Evolutionary conservation across 1,140 invertebrate genomes (phyloP).

Genomic region (Sminthurides bifidus): DNA sequence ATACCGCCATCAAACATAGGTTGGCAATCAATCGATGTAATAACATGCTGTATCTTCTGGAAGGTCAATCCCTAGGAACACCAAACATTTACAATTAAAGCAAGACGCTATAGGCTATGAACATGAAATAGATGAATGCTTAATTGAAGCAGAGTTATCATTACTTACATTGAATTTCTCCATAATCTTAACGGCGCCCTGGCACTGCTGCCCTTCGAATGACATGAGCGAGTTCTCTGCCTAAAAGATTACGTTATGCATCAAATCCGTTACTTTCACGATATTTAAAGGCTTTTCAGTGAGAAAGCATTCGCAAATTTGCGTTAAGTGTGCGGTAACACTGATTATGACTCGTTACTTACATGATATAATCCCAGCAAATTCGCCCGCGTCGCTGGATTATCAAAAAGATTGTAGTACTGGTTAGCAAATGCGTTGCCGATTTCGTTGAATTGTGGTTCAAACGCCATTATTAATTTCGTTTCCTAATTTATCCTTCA

Average conservation of each 20-base stretch:
- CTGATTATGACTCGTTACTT: slow-evolving; percentile 43
- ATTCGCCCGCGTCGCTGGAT: slow-evolving; percentile 62
- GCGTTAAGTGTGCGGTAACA: too few species aligned
- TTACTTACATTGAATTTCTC: slow-evolving; percentile 79
- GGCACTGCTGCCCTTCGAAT: slow-evolving; percentile 82
- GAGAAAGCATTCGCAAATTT: too few species aligned
- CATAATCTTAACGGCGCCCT: slow-evolving; percentile 83
- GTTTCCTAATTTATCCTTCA: too few species aligned
- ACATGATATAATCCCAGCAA: slow-evolving; percentile 85
- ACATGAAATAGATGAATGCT: too few species aligned
- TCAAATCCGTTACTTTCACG: neutral
- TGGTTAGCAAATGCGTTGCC: slow-evolving; percentile 85
- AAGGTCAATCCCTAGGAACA: slow-evolving; percentile 65
- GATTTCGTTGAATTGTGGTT: slow-evolving; percentile 79
- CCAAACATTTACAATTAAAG: slow-evolving; percentile 18
- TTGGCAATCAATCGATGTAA: slow-evolving; percentile 87
- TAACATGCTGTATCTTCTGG: slow-evolving; percentile 81
- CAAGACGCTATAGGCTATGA: neutral
- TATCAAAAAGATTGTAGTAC: slow-evolving; percentile 83
- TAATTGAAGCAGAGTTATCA: neutral
- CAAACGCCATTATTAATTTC: slow-evolving; percentile 76
- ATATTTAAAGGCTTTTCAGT: neutral
- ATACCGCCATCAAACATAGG: slow-evolving; percentile 92
- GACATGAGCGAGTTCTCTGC: slow-evolving; percentile 85
- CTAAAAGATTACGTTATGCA: slow-evolving; percentile 43